Percentiles rank a stretch among this genome's conserved stretches.
phyloP scores from a whole-genome alignment of 2,888 invertebrate species.

The Linnaemya tessellans region DNA sequence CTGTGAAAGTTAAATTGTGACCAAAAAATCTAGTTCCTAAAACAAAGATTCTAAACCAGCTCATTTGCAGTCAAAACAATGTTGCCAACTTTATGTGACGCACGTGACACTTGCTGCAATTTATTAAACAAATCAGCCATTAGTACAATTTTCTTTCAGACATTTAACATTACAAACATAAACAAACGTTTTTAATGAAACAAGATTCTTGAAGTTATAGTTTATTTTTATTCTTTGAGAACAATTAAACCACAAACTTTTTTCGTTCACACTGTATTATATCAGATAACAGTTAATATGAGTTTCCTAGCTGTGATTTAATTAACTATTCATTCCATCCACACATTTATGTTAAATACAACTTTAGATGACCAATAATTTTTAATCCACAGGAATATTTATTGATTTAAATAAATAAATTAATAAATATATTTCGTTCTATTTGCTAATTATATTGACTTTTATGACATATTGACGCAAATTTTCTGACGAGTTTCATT shows the following conservation, averaged over 20 bases:
- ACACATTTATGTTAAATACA: neutral
- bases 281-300: neutral
- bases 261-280: neutral
- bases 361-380: neutral
- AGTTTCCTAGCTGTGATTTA: neutral
- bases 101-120: too few species aligned
- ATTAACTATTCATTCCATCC: neutral
- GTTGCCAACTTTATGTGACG: too few species aligned
- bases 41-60: too few species aligned
- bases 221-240: too few species aligned
- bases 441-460: conserved; percentile 1
- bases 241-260: neutral
- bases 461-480: conserved; percentile 21
- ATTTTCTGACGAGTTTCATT: neutral
- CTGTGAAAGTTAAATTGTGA: too few species aligned
- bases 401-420: conserved; percentile 15
- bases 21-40: too few species aligned
- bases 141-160: too few species aligned
- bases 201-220: too few species aligned
- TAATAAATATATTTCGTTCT: conserved; percentile 3
- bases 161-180: too few species aligned
- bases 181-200: too few species aligned
- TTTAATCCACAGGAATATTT: neutral
- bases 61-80: too few species aligned
- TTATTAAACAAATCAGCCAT: too few species aligned